A percentile compares a stretch with the other conserved stretches of the same genome.
phyloP scores from a whole-genome alignment of 2,888 invertebrate species.

The Leptopilina syphax region DNA sequence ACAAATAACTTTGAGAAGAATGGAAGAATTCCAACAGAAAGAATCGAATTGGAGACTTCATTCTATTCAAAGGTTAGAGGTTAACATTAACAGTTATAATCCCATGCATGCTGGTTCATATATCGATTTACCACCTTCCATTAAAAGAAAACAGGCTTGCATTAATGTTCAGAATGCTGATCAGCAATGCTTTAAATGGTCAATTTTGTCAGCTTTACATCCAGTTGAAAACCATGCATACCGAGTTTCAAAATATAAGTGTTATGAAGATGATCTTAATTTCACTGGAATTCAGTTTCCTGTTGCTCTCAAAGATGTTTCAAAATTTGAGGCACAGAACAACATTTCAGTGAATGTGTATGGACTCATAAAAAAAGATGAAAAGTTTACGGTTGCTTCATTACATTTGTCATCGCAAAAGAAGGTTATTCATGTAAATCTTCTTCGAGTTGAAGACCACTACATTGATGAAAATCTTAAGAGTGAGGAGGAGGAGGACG shows the following conservation, averaged over 20 bases:
- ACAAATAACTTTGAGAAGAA: too few relatives aligned
- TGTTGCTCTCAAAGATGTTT: neutral
- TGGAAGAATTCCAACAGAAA: too few relatives aligned
- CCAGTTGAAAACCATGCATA: too few relatives aligned
- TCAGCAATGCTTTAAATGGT: neutral
- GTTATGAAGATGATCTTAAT: too few relatives aligned
- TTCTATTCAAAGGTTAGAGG: too few relatives aligned
- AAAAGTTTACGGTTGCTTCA: neutral
- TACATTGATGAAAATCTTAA: neutral
- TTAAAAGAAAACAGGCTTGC: neutral
- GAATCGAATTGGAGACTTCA: too few relatives aligned
- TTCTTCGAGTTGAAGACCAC: neutral
- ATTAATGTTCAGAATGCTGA: neutral
- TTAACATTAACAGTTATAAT: too few relatives aligned
- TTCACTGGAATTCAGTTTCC: too few relatives aligned
- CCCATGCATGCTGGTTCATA: too few relatives aligned
- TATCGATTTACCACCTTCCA: too few relatives aligned
- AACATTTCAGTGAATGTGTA: conserved; percentile 39
- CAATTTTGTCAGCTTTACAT: neutral
- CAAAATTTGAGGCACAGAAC: neutral
- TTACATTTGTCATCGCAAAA: conserved; percentile 28
- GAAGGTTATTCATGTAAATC: conserved; percentile 31
- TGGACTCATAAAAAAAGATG: conserved; percentile 12
- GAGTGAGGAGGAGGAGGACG: neutral
- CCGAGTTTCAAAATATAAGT: too few relatives aligned